These are phyloP conservation scores for Amblyteles armatorius DNA, from an alignment of 2,888 invertebrate species.

Conservation along the genomic window DNA sequence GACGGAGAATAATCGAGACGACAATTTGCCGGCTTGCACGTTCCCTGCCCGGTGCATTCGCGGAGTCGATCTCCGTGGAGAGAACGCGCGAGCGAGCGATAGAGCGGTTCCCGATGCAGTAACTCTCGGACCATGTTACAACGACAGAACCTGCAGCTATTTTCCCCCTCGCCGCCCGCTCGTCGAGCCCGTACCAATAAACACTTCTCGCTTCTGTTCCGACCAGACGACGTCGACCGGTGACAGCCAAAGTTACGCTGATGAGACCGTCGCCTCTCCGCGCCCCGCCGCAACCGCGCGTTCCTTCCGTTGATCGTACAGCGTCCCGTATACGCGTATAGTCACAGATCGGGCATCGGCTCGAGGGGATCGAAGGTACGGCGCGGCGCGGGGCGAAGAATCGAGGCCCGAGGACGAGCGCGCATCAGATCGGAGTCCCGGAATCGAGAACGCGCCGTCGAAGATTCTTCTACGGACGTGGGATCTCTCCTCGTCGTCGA, in stretches of 20 bases:
- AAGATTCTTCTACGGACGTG: slow-evolving; percentile 35
- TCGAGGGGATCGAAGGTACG: not conserved
- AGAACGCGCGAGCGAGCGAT: not conserved
- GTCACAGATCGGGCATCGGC: slow-evolving; percentile 29
- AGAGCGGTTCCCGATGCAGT: slow-evolving; percentile 59
- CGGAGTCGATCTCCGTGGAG: slow-evolving; percentile 14
- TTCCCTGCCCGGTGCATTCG: slow-evolving; percentile 57
- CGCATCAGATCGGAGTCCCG: slow-evolving; percentile 12
- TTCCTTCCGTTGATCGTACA: slow-evolving; percentile 42
- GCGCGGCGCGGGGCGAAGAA: not conserved
- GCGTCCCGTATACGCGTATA: slow-evolving; percentile 15
- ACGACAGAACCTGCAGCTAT: slow-evolving; percentile 40
- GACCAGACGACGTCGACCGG: slow-evolving; percentile 49
- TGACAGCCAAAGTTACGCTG: slow-evolving; percentile 79
- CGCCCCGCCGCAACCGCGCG: slow-evolving; percentile 16
- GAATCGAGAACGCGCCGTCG: slow-evolving; percentile 44
- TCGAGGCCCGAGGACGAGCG: slow-evolving; percentile 29
- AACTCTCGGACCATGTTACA: slow-evolving; percentile 57
- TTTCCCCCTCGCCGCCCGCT: slow-evolving; percentile 51
- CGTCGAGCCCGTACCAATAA: slow-evolving; percentile 59
- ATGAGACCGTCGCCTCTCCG: slow-evolving; percentile 71
- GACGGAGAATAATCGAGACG: slow-evolving; percentile 59
- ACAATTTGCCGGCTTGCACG: slow-evolving; percentile 68
- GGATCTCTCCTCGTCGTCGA: slow-evolving; percentile 34
- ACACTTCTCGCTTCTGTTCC: slow-evolving; percentile 65